phyloP scores from a whole-genome alignment of 2,113 vertebrate species.

The Microcebus tavaratra region DNA sequence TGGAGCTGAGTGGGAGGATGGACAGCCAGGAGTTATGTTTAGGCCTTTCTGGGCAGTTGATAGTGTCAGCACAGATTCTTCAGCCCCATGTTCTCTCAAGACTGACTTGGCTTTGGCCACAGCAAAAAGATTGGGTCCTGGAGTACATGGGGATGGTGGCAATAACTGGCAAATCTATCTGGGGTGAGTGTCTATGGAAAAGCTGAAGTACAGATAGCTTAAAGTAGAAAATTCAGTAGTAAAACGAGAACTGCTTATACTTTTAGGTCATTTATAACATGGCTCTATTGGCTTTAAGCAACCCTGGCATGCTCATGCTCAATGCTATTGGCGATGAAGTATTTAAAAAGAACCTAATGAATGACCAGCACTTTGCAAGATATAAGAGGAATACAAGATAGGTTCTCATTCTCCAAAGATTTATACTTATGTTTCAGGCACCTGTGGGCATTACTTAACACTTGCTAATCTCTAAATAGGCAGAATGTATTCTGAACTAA shows the following conservation, averaged over 20 bases:
- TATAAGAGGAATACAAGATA: not conserved
- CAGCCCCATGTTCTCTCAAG: not conserved
- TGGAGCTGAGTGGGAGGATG: not conserved
- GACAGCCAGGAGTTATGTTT: not conserved
- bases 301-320: not conserved
- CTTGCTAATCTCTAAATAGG: constrained; percentile 12
- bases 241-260: not conserved
- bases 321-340: not conserved
- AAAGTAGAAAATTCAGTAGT: not conserved
- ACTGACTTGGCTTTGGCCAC: not conserved
- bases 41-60: not conserved
- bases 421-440: not conserved
- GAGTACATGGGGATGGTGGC: not conserved
- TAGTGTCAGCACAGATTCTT: not conserved
- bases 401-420: not conserved
- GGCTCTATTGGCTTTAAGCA: not conserved
- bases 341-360: not conserved
- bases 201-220: not conserved
- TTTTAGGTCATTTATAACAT: not conserved
- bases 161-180: not conserved
- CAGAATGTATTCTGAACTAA: constrained; percentile 25
- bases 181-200: not conserved
- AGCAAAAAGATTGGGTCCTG: not conserved
- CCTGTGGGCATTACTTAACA: not conserved
- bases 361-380: not conserved